Evolutionary conservation across 1,140 invertebrate genomes (phyloP), one percentile per base, ranked within the genome.

Genomic region (Apis cerana): DNA sequence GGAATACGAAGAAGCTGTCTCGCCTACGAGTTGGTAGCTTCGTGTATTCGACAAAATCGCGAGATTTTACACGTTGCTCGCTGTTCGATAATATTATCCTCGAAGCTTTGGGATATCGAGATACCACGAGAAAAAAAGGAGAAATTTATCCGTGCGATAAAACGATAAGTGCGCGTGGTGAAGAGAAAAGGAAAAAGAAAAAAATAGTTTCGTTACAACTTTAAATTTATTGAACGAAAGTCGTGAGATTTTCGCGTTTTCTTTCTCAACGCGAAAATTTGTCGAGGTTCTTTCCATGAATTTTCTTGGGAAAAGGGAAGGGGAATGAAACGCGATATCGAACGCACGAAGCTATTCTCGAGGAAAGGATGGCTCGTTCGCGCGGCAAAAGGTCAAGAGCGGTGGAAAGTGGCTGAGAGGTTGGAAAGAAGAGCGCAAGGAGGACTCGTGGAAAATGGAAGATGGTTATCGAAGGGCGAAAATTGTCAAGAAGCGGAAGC

Each of bases 341-440:
- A 43, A 52, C 23, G 69, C 59, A 15, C 56, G 48, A 74, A 33
- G 70, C 54, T 54, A 61, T 70, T 54, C 74, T 50, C 75, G 69
- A 70, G 2, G 27, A 7, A 43, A 65, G 78, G 81, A 74, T 23
- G 59, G 54, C 64, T 59, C 71, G 68, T 27, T 48, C 75, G 48
- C 9, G n/a, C 11, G 9, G 54, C 59, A 21, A 65, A 85, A 71
- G 62, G 70, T 52, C 54, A 82, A 75, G 78, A 82, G 58, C 62
- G 59, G 11, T 62, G 74, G 43, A 65, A 58, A 61, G 61, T 64
- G 58, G 50, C 64, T 19, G 13, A 13, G n/a, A 64, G 72, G 21
- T 54, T 48, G 10, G 58, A n/a, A 13, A 52, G 33, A 62, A 48
- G 50, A 71, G 48, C 19, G 15, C 58, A 27, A 80, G 52, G 27